Evolutionary conservation across 2,113 vertebrate species (phyloP), one percentile per base, ranked within the genome.

Genomic region (Lophochroa leadbeateri): DNA sequence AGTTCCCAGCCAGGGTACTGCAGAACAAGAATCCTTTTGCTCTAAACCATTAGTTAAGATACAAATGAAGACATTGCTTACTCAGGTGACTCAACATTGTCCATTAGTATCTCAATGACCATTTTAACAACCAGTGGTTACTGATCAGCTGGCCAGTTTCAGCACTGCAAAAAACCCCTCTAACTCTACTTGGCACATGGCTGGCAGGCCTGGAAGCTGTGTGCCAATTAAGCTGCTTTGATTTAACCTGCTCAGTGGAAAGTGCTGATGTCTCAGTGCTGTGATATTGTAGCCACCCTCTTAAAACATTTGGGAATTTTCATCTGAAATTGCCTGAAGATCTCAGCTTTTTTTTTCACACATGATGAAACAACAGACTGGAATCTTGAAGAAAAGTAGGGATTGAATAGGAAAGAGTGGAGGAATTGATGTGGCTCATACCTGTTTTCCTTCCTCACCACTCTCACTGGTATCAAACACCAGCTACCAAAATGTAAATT

Each of bases 151-250:
- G 17, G 60, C 17, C 27, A 76, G 17, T 58, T 80, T 86, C 53
- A 58, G 10, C n/a, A 67, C 1, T 64, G 60, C 27, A 35, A 43
- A 55, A 37, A 4, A 0, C 1, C 3, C 3, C 18, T 5, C 11
- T 11, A 47, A 13, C 10, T 83, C n/a, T 77, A 24, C 25, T 12
- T 58, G 46, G 23, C 17, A 57, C 14, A 17, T 2, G 17, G 29
- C 44, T 79, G 57, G 37, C 61, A 55, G 35, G 11, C 50, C 50
- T 71, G 49, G 67, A 91, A 76, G n/a, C 35, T 1, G 1, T 43
- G 71, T 74, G 53, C 15, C 1, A 0, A 43, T 67, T 46, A 47
- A 88, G 44, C 9, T 47, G 25, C 35, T 76, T 82, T 79, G 65
- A 65, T 69, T 25, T 52, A 64, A 76, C 33, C 39, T 50, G 13